phyloP scores from a whole-genome alignment of 2,797 vertebrate species.

The Sciaenops ocellatus region DNA sequence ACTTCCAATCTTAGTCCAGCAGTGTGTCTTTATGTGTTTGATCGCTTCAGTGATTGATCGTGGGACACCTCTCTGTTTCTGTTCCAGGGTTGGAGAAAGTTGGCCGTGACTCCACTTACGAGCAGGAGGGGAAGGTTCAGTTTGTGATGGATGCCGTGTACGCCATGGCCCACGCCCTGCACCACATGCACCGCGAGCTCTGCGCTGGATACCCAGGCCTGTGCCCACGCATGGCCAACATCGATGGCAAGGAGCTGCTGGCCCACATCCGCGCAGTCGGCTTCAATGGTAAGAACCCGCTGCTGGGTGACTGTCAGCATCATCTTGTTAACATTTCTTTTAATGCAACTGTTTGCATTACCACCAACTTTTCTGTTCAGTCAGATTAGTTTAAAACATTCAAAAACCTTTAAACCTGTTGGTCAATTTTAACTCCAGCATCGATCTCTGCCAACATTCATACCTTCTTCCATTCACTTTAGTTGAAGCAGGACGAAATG shows the following conservation, averaged over 20 bases:
- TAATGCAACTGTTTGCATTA: too few species aligned
- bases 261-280: constrained; percentile 90
- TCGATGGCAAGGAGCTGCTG: constrained; percentile 95
- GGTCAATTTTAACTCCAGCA: too few species aligned
- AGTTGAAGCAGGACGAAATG: too few species aligned
- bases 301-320: neutral
- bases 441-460: too few species aligned
- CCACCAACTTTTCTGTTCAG: too few species aligned
- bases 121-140: constrained; percentile 98
- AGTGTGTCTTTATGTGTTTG: neutral
- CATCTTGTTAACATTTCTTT: neutral
- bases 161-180: constrained; percentile 95
- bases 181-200: constrained; percentile 94
- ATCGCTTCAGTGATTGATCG: neutral
- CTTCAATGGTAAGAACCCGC: constrained; percentile 90
- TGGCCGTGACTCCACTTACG: constrained; percentile 93
- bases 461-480: too few species aligned
- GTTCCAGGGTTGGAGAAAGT: constrained; percentile 93
- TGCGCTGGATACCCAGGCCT: constrained; percentile 92
- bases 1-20: too few species aligned
- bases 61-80: neutral
- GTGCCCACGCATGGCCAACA: constrained; percentile 91
- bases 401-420: too few species aligned
- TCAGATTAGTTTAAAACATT: too few species aligned
- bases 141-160: constrained; percentile 98